Base-by-base conservation (phyloP, 1,140 invertebrate genomes). In the Gryon sp. region DNA sequence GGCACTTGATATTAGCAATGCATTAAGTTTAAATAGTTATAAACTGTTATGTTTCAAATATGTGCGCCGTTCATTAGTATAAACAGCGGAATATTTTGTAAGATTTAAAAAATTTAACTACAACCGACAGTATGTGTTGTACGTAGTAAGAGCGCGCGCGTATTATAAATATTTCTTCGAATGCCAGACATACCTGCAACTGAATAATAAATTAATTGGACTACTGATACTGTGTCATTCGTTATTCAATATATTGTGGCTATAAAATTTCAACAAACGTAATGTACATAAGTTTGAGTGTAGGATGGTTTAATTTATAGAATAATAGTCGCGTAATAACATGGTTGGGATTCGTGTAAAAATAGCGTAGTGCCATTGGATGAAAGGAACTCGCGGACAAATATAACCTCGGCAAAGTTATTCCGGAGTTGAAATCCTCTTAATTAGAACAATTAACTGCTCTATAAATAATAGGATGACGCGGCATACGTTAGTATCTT, bases 361-460 rank as follows among this genome's bases (percentile, higher is more conserved):
- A 84, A 82, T 82, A 84, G 75, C 60, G n/a, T 6, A 14, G 30
- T 24, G 18, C 15, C 46, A 73, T 63, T 40, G 66, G 32, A 69
- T 62, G 40, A 69, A 70, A 69, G 36, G 34, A 68, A 72, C 41
- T 38, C 26, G 45, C 69, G 70, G 79, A 81, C 80, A 70, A 83
- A 84, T 83, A 85, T 85, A 87, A 86, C 79, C 81, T 46, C 55
- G 55, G 22, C 69, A 72, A n/a, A 80, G 80, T 83, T 84, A 87
- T 87, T 86, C 80, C 68, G 76, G 80, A 82, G 83, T 59, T 78
- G 77, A 83, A 79, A 84, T 86, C 80, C 59, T 83, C 78, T 83
- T 85, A 87, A 87, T 87, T 86, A 85, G 82, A 83, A 84, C 85
- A 87, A 87, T 87, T 86, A 86, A 60, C 53, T 60, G 78, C 32